Evolutionary conservation across 1,140 invertebrate genomes (phyloP), one percentile per base, ranked within the genome.

Genomic region (Coenobita brevimanus): DNA sequence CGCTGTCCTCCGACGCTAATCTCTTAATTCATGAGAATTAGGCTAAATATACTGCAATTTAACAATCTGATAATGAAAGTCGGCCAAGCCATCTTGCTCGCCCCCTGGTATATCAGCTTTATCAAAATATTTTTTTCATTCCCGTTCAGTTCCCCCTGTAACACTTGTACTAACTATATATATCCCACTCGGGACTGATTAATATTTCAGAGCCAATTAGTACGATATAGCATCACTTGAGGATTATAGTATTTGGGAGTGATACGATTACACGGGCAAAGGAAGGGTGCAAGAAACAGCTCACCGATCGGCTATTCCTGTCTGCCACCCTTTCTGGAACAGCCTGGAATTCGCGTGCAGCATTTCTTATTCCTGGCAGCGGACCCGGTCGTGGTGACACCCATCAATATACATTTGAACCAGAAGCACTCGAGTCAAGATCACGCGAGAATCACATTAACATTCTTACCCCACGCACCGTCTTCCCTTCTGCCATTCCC

Each of bases 331-430:
- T 50, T 81, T 62, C 80, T 82, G 82, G 82, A 76, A 85, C 60
- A 64, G 71, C 69, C 60, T 27, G 73, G 73, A 85, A 76, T 76
- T 85, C 60, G 71, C 54, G 73, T 85, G 82, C 82, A 75, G 36
- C 38, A 71, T 83, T 83, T 83, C 69, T 71, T 83, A 46, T 76
- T 60, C 36, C 81, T 69, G 13, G 73, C 54, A 13, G 81, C 64
- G 67, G 50, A 24, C 33, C 27, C 10, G 67, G 43, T 36, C 67
- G 17, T 73, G 82, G 82, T 85, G 71, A 75, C 71, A 76, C 71
- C 60, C 36, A 57, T 85, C 82, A 85, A 85, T 85, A 85, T 64
- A 75, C 71, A 78, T 75, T 75, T 76, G 27, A 85, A 85, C 27
- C 50, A 46, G 71, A 17, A 85, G 69, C 73, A 76, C 82, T 85